A percentile compares a stretch with the other conserved stretches of the same genome.
phyloP scores from a whole-genome alignment of 2,113 vertebrate species.

The Australoheros scitulus region DNA sequence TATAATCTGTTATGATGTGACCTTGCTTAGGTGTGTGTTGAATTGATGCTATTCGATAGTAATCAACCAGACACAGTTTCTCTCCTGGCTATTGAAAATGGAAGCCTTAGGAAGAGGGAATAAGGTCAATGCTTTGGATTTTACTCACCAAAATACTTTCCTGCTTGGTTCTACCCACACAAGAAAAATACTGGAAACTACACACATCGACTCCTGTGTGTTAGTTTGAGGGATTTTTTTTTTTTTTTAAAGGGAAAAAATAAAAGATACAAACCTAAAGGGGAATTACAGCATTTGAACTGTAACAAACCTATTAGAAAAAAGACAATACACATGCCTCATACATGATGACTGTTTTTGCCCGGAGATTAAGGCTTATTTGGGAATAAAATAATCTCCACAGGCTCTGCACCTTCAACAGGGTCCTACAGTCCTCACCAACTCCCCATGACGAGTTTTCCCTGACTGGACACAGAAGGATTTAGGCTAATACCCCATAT shows the following conservation, averaged over 20 bases:
- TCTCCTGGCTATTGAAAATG: conserved; percentile 7
- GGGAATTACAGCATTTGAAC: neutral
- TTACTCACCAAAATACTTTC: conserved; percentile 35
- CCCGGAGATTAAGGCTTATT: neutral
- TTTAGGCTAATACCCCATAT: conserved; percentile 44
- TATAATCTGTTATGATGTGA: neutral
- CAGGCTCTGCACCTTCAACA: conserved; percentile 5
- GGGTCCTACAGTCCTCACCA: conserved; percentile 33
- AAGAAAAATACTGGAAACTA: conserved; percentile 13
- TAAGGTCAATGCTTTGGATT: conserved; percentile 20
- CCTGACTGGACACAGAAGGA: conserved; percentile 34
- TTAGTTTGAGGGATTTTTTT: neutral
- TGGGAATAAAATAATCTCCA: conserved; percentile 12
- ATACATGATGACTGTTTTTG: neutral
- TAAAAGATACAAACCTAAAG: neutral
- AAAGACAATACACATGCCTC: neutral
- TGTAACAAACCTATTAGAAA: neutral
- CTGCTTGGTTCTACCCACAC: neutral
- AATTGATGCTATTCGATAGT: neutral
- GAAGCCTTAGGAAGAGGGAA: neutral
- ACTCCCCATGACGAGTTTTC: conserved; percentile 10
- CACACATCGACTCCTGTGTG: conserved; percentile 15
- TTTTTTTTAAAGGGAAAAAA: neutral
- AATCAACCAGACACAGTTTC: neutral
- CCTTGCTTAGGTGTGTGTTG: neutral